Evolutionary conservation across 2,797 vertebrate species (phyloP), one percentile per base, ranked within the genome.

Genomic region (Chaunax sp.): DNA sequence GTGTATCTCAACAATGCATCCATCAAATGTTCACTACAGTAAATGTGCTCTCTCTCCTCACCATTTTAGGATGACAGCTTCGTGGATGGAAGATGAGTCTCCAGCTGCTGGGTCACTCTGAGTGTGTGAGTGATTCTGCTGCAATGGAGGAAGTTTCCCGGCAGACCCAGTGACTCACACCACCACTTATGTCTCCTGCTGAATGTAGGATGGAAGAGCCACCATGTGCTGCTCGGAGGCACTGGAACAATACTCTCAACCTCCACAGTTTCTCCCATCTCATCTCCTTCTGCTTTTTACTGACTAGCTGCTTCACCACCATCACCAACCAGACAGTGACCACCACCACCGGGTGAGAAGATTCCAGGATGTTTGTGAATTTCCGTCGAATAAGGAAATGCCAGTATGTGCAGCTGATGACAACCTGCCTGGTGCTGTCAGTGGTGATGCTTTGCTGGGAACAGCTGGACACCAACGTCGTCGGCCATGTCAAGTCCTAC

Each of bases 401-500:
- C 73, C 93, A 96, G 75, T 93, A 92, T 49, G 64, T 95, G 77
- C 95, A 94, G 66, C 62, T 99, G 72, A 83, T 95, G 85, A 91
- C 93, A 69, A 95, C 90, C 43, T 97, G 95, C 85, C 95, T 97
- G 77, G 74, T 96, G 74, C 63, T 96, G 43, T 97, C 93, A 1
- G 85, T 93, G 72, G 47, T 98, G 73, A 95, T 96, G 95, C 53
- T 96, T 19, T 96, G 93, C 87, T 97, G 95, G 96, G 93, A 83
- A 81, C 87, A 94, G 0, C 77, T 96, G 50, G 94, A 96, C 88
- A 92, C 86, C 67, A 57, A 43, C 1, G 28, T 96, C 2, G 65
- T 96, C 72, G 94, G 76, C 84, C 94, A 96, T 12, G 83, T 98
- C 89, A 97, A 95, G 85, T 96, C 97, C 64, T 96, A 94, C 88